A percentile compares a stretch with the other conserved stretches of the same genome.
Evolutionary conservation across 2,797 vertebrate genomes (phyloP).

Genomic region (Sebastes nivosus): DNA sequence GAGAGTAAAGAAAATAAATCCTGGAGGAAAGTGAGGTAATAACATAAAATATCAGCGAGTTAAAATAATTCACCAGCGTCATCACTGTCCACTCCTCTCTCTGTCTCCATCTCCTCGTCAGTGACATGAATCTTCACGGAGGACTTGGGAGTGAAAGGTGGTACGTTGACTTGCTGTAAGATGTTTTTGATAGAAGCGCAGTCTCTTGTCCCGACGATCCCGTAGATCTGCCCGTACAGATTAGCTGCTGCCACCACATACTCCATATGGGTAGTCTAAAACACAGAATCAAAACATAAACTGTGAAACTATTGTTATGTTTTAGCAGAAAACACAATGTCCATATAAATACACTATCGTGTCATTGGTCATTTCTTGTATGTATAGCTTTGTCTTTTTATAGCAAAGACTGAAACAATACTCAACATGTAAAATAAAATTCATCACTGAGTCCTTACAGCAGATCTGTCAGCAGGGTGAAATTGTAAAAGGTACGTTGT

Average conservation of each 20-base stretch:
- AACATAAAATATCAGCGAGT: not conserved
- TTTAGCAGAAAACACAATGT: not conserved
- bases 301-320: not conserved
- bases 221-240: slow-evolving; percentile 83
- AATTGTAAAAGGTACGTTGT: not conserved
- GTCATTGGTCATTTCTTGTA: not conserved
- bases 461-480: not conserved
- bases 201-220: slow-evolving; percentile 73
- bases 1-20: not conserved
- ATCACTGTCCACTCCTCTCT: slow-evolving; percentile 33
- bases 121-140: slow-evolving; percentile 70
- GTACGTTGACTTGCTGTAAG: slow-evolving; percentile 63
- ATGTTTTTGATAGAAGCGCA: not conserved
- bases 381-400: not conserved
- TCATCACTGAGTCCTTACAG: not conserved
- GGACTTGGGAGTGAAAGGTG: slow-evolving; percentile 68
- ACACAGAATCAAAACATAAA: slow-evolving; percentile 7
- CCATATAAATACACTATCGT: no score
- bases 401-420: not conserved
- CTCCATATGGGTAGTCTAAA: slow-evolving; percentile 81
- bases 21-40: not conserved
- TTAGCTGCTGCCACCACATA: slow-evolving; percentile 86
- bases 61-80: slow-evolving; percentile 75
- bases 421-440: not conserved
- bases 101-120: slow-evolving; percentile 75